Evolutionary conservation across 2,113 vertebrate genomes (phyloP).

Genomic region (Phylloscopus trochilus): DNA sequence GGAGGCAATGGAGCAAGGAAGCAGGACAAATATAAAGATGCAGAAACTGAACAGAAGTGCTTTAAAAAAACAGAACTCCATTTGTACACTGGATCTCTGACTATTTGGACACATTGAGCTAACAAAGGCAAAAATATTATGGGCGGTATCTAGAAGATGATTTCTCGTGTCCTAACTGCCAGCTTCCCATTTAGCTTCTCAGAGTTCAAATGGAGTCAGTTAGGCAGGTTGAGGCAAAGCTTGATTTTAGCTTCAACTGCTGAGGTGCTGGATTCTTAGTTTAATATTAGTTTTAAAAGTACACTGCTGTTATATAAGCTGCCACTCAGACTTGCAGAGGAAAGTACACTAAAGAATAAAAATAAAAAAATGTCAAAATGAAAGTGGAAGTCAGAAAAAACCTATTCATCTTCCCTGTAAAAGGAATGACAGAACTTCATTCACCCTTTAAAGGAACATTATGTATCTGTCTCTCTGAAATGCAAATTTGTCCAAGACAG

Average conservation of each 20-base stretch:
- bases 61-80: background rate
- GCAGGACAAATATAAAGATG: background rate
- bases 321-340: background rate
- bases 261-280: background rate
- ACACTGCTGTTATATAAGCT: conserved; percentile 1
- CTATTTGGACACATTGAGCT: background rate
- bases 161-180: background rate
- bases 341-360: conserved; percentile 24
- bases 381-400: background rate
- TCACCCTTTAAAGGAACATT: conserved; percentile 16
- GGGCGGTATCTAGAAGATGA: background rate
- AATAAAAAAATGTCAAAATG: background rate
- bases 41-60: background rate
- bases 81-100: background rate
- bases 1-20: background rate
- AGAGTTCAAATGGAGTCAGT: background rate
- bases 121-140: background rate
- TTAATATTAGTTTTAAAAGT: background rate
- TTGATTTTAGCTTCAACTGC: background rate
- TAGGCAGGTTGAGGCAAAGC: background rate
- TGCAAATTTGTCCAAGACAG: background rate
- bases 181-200: background rate
- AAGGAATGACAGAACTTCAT: conserved; percentile 19
- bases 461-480: conserved; percentile 10
- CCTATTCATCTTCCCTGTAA: background rate